These are phyloP conservation scores for Esox niger DNA, from an alignment of 2,113 vertebrate species.

Conservation along the genomic window DNA sequence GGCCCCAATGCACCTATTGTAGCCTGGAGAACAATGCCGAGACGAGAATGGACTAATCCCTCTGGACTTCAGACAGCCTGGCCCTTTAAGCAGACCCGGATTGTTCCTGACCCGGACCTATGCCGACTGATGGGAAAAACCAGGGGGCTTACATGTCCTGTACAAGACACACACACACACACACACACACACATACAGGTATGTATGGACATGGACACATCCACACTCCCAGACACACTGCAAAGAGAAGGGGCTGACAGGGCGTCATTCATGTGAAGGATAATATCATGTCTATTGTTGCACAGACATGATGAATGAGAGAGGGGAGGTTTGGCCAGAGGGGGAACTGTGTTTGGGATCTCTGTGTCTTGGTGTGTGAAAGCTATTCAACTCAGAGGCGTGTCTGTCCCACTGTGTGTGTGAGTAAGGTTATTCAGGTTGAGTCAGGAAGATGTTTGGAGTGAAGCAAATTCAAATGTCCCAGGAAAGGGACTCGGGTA, in stretches of 20 bases:
- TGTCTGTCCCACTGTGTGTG: too few relatives aligned
- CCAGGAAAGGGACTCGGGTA: slow-evolving; percentile 23
- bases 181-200: too few relatives aligned
- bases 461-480: slow-evolving; percentile 28
- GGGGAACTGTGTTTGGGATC: slow-evolving; percentile 24
- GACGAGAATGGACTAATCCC: slow-evolving; percentile 73
- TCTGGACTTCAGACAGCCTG: slow-evolving; percentile 67
- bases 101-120: slow-evolving; percentile 61
- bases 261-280: slow-evolving; percentile 61
- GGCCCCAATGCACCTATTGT: slow-evolving; percentile 70
- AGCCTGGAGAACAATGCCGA: slow-evolving; percentile 68
- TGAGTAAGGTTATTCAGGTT: too few relatives aligned
- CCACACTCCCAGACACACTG: slow-evolving; percentile 45
- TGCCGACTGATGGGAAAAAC: slow-evolving; percentile 58
- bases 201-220: too few relatives aligned
- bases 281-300: slow-evolving; percentile 68
- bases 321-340: slow-evolving; percentile 48
- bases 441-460: too few relatives aligned
- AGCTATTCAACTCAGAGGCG: slow-evolving; percentile 20
- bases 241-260: slow-evolving; percentile 62
- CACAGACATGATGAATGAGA: slow-evolving; percentile 70
- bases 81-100: slow-evolving; percentile 73
- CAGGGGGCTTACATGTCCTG: slow-evolving; percentile 48
- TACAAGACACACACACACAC: too few relatives aligned
- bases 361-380: slow-evolving; percentile 41